Evolutionary conservation across 1,140 invertebrate species (phyloP), one percentile per base, ranked within the genome.

Genomic region (Metaphire vulgaris): DNA sequence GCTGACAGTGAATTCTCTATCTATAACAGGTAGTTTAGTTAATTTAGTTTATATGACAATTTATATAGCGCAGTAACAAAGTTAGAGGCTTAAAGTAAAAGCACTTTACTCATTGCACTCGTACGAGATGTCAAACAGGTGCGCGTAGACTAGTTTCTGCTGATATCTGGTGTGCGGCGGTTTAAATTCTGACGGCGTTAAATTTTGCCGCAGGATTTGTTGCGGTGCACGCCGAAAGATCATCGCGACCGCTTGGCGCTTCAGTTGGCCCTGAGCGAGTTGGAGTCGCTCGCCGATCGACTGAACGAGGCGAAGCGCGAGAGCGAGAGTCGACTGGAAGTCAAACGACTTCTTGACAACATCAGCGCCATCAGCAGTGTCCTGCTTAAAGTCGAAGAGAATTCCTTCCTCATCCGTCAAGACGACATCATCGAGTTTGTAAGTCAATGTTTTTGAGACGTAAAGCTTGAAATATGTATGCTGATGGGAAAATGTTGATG

Each of bases 241-340:
- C 95, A 98, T 84, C 91, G 92, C 79, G 96, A 98, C 86, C 89
- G 95, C 69, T 94, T 96, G 90, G 92, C 93, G 0, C 87, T 98
- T 66, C 95, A 98, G 86, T 87, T 96, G 81, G 96, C 96, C 16
- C 87, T 98, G 67, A 98, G 95, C 15, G 92, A 97, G 86, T 88
- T 98, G 41, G 96, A 98, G 87, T 93, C 93, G 73, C 87, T 98
- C 34, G 94, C 96, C n/a, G 95, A 97, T 86, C 92, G 93, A 87
- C 87, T 98, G 56, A 98, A 98, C 86, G 96, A 98, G 85, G 89
- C 94, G 74, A 98, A 98, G 88, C 90, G 95, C 29, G 93, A 96
- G 82, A 92, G 94, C 41, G 96, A 98, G 87, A 93, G 97, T 84
- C 93, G 92, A 80, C 93, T 95, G 88, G 94, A 93, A 74, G 83